These are phyloP conservation scores for Gopherus flavomarginatus DNA, from an alignment of 2,113 vertebrate genomes.

Conservation along the genomic window DNA sequence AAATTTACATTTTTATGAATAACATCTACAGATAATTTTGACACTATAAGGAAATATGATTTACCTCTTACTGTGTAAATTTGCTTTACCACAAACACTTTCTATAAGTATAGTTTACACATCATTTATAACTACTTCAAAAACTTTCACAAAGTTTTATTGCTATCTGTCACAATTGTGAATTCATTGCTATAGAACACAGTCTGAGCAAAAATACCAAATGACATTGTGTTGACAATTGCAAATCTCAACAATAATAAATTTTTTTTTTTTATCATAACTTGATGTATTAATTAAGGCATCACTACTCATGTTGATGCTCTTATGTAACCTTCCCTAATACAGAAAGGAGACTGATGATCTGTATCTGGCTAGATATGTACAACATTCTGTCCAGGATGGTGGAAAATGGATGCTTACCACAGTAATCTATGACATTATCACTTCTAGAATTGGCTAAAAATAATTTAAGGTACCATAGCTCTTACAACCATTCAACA, in stretches of 20 bases:
- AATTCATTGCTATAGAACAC: background rate
- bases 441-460: background rate
- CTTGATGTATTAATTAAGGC: background rate
- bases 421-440: background rate
- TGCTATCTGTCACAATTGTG: background rate
- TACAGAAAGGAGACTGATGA: background rate
- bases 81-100: background rate
- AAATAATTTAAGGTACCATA: background rate
- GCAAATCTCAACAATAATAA: background rate
- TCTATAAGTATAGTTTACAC: background rate
- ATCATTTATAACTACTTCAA: background rate
- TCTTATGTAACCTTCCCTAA: background rate
- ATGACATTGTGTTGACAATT: background rate
- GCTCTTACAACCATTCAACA: background rate
- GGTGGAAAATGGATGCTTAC: background rate
- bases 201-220: background rate
- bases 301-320: background rate
- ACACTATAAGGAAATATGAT: background rate
- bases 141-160: background rate
- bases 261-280: background rate
- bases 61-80: background rate
- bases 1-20: background rate
- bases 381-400: background rate
- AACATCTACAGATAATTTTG: background rate
- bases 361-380: background rate